Conservation (phyloP, 2,888 invertebrate species). For the Protula sp. region DNA sequence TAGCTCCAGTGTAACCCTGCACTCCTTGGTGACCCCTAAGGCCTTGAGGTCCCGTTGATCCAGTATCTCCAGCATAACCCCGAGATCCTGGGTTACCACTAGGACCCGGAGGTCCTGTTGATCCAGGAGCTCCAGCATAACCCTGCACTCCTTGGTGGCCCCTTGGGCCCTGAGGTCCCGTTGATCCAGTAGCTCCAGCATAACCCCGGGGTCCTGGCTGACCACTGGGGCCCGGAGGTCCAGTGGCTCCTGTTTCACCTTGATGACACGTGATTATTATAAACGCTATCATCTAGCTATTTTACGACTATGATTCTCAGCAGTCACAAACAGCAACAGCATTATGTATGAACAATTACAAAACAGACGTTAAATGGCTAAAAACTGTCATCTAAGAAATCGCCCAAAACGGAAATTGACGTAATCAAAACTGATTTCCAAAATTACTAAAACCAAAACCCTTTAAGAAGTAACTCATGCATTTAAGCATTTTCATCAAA, state of each 20-base stretch:
- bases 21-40: not conserved
- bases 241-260: slow-evolving; percentile 19
- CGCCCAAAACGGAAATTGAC: no score
- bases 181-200: not conserved
- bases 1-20: not conserved
- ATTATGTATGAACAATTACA: no score
- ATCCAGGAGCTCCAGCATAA: not conserved
- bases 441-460: no score
- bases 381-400: no score
- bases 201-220: slow-evolving; percentile 7
- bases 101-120: not conserved
- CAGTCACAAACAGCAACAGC: no score
- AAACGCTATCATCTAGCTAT: no score
- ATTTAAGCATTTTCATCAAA: no score
- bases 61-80: not conserved
- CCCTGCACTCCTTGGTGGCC: not conserved
- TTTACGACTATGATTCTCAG: no score
- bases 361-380: no score
- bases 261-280: slow-evolving; percentile 12
- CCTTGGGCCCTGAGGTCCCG: not conserved
- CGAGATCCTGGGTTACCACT: not conserved
- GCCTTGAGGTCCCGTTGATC: not conserved
- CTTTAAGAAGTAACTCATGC: no score
- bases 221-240: slow-evolving; percentile 9
- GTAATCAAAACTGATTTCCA: no score